Conservation (phyloP, 2,888 invertebrate species). For the Aphodius granarius region DNA sequence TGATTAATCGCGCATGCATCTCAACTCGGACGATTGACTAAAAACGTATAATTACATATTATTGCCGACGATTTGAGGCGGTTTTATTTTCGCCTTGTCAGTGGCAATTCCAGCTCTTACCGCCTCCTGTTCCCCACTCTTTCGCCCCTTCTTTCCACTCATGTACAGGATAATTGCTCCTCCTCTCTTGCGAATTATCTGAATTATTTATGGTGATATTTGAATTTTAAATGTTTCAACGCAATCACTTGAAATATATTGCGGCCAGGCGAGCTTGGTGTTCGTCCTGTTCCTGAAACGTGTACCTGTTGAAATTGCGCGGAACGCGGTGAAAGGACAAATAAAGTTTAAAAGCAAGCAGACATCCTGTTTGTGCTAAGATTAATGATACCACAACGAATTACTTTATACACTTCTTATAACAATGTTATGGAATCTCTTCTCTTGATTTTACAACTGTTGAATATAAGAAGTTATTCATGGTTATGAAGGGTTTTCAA, state of each 20-base stretch:
- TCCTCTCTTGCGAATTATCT: slow-evolving; percentile 10
- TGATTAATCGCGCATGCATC: slow-evolving; percentile 27
- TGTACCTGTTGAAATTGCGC: slow-evolving; percentile 11
- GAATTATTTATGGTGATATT: slow-evolving; percentile 15
- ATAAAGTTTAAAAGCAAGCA: neutral
- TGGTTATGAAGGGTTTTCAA: no score
- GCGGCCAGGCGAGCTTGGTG: slow-evolving; percentile 1
- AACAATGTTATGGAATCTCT: neutral
- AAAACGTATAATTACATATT: slow-evolving; percentile 12
- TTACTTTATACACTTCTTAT: neutral
- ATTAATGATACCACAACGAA: neutral
- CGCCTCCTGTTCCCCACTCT: neutral
- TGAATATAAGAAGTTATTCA: no score
- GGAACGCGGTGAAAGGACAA: neutral
- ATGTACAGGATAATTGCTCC: slow-evolving; percentile 11
- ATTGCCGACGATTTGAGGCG: slow-evolving; percentile 7
- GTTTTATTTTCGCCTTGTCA: slow-evolving; percentile 5
- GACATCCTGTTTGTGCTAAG: neutral
- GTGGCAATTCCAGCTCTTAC: neutral
- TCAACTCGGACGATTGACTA: slow-evolving; percentile 6
- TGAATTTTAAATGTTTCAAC: slow-evolving; percentile 14
- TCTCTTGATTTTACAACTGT: no score
- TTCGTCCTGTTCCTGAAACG: neutral
- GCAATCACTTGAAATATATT: slow-evolving; percentile 13
- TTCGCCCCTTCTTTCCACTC: neutral